Evolutionary conservation across 2,113 vertebrate species (phyloP), one percentile per base, ranked within the genome.

Genomic region (Sinosuthora webbiana): DNA sequence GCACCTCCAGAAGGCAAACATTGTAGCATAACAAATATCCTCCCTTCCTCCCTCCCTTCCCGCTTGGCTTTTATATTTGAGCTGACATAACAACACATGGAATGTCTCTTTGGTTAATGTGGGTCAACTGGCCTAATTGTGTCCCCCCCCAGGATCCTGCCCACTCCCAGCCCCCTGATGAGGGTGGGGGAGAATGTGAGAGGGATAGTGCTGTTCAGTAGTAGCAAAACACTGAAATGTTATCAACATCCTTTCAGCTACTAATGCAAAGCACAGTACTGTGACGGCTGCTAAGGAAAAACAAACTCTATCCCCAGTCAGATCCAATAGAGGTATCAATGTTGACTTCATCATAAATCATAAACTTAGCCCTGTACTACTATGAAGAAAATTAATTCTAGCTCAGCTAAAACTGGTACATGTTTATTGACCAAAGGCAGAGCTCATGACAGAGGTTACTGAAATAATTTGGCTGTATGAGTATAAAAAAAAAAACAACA

Each of bases 21-120:
- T 0, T 47, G 7, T 7, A 28, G 28, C 9, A 27, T 22, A 57
- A n/a, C 4, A 49, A 39, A 41, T 17, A 4, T 57, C 2, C 7
- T 7, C 21, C 7, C 14, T 33, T 27, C 10, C 17, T 41, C 18
- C 28, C 17, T 41, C 23, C 28, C 53, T 15, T 28, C 28, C n/a
- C 30, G 35, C 10, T 69, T 41, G 39, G 30, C 35, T 59, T 50
- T 41, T 41, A 9, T 50, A 41, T n/a, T 39, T 41, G 12, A 41
- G 23, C 7, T 59, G 35, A n/a, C 4, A 2, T 28, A 23, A n/a
- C 23, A 41, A 1, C 1, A 5, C n/a, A 11, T 14, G 19, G 23
- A 59, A n/a, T 49, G 11, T 28, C 23, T 14, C 15, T 39, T n/a
- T 15, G 15, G 19, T 50, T 50, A 11, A 41, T 69, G 23, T 28